Evolutionary conservation across 2,113 vertebrate genomes (phyloP), one percentile per base, ranked within the genome.

Genomic region (Mustela nigripes): DNA sequence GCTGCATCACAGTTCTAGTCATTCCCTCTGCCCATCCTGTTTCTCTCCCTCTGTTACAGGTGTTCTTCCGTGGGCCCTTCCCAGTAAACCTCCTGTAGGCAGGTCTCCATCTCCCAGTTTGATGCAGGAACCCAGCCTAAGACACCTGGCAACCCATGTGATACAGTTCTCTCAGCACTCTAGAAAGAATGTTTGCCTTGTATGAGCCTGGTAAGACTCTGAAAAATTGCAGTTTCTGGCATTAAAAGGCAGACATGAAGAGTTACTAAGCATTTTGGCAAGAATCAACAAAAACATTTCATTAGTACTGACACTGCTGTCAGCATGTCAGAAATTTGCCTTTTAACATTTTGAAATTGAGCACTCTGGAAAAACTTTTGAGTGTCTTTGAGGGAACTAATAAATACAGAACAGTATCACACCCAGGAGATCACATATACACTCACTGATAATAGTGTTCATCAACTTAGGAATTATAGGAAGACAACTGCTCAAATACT

Each of bases 241-340:
- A 95, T 28, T 97, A 85, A 86, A 91, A 33, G 79, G 56, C 63
- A 98, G 71, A 97, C 45, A 95, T 24, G 48, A 58, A 90, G 42
- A 3, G 1, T 84, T 94, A 94, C n/a, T 96, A 97, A 97, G 71
- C 53, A 91, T 78, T 98, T 97, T 90, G 92, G 93, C 0, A 7
- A 98, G 98, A 93, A 95, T 1, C 53, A 98, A 90, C n/a, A 92
- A 89, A 98, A 97, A 93, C 0, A 92, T 98, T 98, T 97, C 69
- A 94, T 97, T 97, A 90, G 53, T 96, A 98, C 96, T 74, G 76
- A 96, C 39, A 97, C 48, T 87, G 78, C 60, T 83, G 96, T 98
- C 45, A 82, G 60, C 36, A 45, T 71, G 11, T 94, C 79, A 97
- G 50, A 56, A 50, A 95, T 97, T 98, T 98, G 95, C 82, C 80